phyloP scores from a whole-genome alignment of 2,888 invertebrate genomes.

The Phragmatobia fuliginosa region DNA sequence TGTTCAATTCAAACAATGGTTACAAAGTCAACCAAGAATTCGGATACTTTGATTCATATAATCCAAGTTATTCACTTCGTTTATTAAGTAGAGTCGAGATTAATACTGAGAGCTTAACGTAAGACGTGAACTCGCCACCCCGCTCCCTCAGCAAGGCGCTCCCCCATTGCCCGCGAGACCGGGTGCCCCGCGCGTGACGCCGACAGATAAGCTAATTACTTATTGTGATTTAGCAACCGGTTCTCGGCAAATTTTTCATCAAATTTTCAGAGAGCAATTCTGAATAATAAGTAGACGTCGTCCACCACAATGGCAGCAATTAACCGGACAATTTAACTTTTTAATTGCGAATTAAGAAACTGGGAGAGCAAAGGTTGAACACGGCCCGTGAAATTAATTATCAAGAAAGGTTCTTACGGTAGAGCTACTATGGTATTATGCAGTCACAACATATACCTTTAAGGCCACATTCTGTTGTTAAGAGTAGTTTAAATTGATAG shows the following conservation, averaged over 20 bases:
- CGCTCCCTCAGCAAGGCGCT: constrained; percentile 34
- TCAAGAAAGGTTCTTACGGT: constrained; percentile 59
- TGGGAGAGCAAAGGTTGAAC: constrained; percentile 77
- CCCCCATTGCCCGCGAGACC: constrained; percentile 50
- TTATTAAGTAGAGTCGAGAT: constrained; percentile 78
- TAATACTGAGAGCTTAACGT: constrained; percentile 74
- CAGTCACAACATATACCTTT: constrained; percentile 14
- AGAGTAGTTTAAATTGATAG: neutral
- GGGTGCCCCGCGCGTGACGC: constrained; percentile 69
- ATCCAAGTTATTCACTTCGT: constrained; percentile 73
- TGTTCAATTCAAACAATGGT: constrained; percentile 47
- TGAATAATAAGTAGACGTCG: constrained; percentile 77
- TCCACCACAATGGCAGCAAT: constrained; percentile 81
- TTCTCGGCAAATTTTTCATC: constrained; percentile 73
- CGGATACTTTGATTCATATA: constrained; percentile 68
- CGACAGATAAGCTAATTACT: constrained; percentile 83
- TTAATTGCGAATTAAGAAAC: constrained; percentile 83
- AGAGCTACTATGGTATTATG: constrained; percentile 27
- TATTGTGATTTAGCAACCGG: constrained; percentile 78
- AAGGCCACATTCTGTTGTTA: neutral
- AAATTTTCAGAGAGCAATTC: constrained; percentile 73
- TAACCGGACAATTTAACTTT: constrained; percentile 85
- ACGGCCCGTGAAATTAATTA: constrained; percentile 70
- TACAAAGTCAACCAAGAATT: constrained; percentile 62
- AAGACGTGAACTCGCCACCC: constrained; percentile 66